Conservation (phyloP, 2,797 vertebrate genomes). For the Poeciliopsis paucimaculata region DNA sequence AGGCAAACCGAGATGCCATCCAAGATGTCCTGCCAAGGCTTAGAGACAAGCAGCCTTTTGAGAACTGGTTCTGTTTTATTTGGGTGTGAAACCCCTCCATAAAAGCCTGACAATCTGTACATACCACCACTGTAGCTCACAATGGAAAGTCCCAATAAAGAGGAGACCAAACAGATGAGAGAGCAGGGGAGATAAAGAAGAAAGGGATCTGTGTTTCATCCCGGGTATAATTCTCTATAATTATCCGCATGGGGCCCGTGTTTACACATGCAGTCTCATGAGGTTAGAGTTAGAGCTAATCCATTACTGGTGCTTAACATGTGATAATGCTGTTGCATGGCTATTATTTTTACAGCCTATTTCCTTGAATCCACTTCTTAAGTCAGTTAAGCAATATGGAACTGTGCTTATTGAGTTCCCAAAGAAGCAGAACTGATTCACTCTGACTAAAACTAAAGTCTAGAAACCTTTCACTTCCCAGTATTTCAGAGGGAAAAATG, state of each 20-base stretch:
- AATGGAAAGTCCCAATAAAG: slow-evolving; percentile 62
- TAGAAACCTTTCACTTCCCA: not conserved
- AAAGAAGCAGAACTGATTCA: slow-evolving; percentile 12
- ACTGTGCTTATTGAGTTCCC: not conserved
- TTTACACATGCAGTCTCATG: slow-evolving; percentile 70
- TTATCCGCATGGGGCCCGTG: slow-evolving; percentile 66
- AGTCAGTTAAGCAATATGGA: slow-evolving; percentile 8
- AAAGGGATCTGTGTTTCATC: slow-evolving; percentile 60
- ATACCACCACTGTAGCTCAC: slow-evolving; percentile 10
- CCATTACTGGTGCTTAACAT: slow-evolving; percentile 59
- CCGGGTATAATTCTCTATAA: slow-evolving; percentile 60
- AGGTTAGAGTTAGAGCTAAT: slow-evolving; percentile 64
- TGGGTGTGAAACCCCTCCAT: slow-evolving; percentile 25
- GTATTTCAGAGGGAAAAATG: not conserved
- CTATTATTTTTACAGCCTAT: slow-evolving; percentile 24
- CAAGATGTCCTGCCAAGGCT: slow-evolving; percentile 13
- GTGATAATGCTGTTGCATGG: slow-evolving; percentile 46
- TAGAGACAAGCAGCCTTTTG: slow-evolving; percentile 38
- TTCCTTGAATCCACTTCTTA: slow-evolving; percentile 21
- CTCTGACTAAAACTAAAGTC: not conserved
- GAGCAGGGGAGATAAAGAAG: slow-evolving; percentile 46
- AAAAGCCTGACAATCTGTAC: slow-evolving; percentile 10
- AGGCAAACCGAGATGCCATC: slow-evolving; percentile 19
- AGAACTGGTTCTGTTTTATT: slow-evolving; percentile 41
- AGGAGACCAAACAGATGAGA: slow-evolving; percentile 48